phyloP scores from a whole-genome alignment of 1,140 invertebrate genomes.

The Bombus superbus region DNA sequence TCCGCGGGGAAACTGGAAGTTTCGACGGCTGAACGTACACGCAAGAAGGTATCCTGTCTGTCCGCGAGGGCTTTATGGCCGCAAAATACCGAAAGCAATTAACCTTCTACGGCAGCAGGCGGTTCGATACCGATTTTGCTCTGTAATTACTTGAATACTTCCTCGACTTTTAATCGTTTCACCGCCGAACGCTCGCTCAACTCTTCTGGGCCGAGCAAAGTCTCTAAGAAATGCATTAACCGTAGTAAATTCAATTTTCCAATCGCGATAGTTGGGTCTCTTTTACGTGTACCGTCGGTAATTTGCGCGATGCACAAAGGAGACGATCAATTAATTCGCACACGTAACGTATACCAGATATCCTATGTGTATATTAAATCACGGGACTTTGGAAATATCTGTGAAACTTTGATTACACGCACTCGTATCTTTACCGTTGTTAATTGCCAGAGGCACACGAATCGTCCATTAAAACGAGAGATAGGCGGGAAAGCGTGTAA shows the following conservation, averaged over 20 bases:
- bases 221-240: neutral
- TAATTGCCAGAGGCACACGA: neutral
- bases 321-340: too few species aligned
- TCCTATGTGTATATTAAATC: neutral
- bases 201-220: neutral
- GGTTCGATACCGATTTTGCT: slow-evolving; percentile 6
- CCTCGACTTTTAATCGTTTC: slow-evolving; percentile 29
- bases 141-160: slow-evolving; percentile 40
- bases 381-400: too few species aligned
- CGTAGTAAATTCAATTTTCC: neutral
- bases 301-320: too few species aligned
- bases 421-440: neutral
- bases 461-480: slow-evolving; percentile 1
- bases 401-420: neutral
- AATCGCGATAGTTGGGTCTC: neutral
- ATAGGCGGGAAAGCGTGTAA: slow-evolving; percentile 21
- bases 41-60: slow-evolving; percentile 23
- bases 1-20: slow-evolving; percentile 4
- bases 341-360: too few species aligned
- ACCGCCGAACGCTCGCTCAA: neutral
- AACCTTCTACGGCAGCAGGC: neutral
- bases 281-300: neutral
- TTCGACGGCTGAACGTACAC: neutral
- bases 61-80: neutral
- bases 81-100: slow-evolving; percentile 25